Evolutionary conservation across 2,113 vertebrate genomes (phyloP), one percentile per base, ranked within the genome.

Genomic region (Aspiorhynchus laticeps): DNA sequence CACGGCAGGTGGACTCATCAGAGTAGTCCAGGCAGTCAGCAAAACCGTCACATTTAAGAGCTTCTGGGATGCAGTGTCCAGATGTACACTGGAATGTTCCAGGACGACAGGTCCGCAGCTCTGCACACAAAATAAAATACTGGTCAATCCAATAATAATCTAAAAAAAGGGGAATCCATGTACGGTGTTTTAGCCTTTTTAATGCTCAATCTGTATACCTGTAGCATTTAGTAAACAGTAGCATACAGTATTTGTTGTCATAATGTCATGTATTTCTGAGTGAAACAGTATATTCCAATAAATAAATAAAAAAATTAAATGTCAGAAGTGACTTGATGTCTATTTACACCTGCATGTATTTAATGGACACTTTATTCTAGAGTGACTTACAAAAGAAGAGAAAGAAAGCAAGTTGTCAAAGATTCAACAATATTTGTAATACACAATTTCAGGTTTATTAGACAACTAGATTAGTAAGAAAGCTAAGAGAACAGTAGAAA

Each of bases 1-100:
- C 92, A 99, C 98, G 95, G 83, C 98, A 99, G 36, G 92, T 91
- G 1, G 88, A 89, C 93, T 99, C 98, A 92, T 99, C 98, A 24
- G 97, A 98, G 87, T 95, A 97, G 89, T 99, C 98, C 36, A 95
- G 86, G 88, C 98, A 99, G 91, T 99, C 98, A 0, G 97, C 94
- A 38, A 93, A 95, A 87, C 98, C 98, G 69, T 99, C 97, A 76
- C 98, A 99, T 88, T 93, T 95, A 87, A 97, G 94, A 24, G 95
- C 93, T 28, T 96, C 95, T 28, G 96, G 93, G 36, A 99, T 91
- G 75, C 98, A 99, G 78, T 99, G 98, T 83, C 98, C 98, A 61
- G 97, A 99, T 0, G 86, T 73, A 87, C 98, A 99, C 85, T 99
- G 98, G 91, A 98, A 99, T 92, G 96, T 97, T 10, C 95, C 97